Evolutionary conservation across 1,140 invertebrate genomes (phyloP).

Genomic region (Drosophila pruinosa): DNA sequence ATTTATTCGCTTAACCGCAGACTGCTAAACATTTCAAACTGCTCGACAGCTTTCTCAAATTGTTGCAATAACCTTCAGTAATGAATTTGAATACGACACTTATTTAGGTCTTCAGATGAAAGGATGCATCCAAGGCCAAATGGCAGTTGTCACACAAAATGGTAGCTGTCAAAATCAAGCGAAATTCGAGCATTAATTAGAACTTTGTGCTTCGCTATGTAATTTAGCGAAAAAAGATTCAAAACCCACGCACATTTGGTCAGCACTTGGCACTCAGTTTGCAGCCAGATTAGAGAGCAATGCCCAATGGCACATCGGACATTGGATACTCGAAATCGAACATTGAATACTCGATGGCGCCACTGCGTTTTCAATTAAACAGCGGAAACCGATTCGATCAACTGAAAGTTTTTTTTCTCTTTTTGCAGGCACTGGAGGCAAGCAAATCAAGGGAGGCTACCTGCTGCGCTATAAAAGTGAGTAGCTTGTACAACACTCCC

Average conservation of each 20-base stretch:
- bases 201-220: constrained; percentile 43
- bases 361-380: constrained; percentile 18
- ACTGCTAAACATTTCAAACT: constrained; percentile 13
- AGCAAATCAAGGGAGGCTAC: constrained; percentile 87
- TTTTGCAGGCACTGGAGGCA: constrained; percentile 85
- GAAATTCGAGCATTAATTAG: constrained; percentile 36
- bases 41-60: neutral
- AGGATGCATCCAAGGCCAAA: neutral
- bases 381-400: constrained; percentile 20
- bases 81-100: neutral
- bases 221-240: neutral
- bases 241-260: constrained; percentile 1
- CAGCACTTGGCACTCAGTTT: neutral
- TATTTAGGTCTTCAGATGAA: neutral
- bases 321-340: constrained; percentile 5
- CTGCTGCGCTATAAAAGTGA: constrained; percentile 87
- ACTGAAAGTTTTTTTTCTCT: neutral
- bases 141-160: constrained; percentile 1
- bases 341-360: neutral
- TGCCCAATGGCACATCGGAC: neutral
- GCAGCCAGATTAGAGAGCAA: constrained; percentile 26
- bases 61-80: constrained; percentile 8
- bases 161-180: constrained; percentile 4
- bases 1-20: constrained; percentile 55
- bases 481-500: constrained; percentile 63